Conservation (phyloP, 2,113 vertebrate species). For the Cynocephalus volans region DNA sequence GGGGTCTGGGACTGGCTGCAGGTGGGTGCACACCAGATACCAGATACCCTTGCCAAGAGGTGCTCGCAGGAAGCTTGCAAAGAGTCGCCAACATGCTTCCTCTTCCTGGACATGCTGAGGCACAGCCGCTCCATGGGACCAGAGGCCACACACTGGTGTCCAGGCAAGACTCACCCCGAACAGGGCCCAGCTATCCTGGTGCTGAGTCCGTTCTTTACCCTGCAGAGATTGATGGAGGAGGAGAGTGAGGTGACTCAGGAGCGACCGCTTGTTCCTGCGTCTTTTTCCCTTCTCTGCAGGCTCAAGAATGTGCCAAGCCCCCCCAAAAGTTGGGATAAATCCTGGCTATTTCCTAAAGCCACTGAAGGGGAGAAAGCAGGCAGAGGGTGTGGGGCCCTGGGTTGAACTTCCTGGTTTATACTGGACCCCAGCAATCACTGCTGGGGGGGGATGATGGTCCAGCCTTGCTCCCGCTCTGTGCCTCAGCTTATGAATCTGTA, state of each 20-base stretch:
- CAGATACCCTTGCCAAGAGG: not conserved
- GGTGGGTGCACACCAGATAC: not conserved
- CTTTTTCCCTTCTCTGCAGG: not conserved
- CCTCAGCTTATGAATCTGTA: not conserved
- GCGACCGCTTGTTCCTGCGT: not conserved
- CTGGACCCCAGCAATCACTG: not conserved
- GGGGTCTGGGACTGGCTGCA: not conserved
- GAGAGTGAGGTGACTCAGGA: not conserved
- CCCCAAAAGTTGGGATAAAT: fast-evolving
- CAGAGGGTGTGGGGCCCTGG: too few species aligned
- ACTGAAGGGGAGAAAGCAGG: not conserved
- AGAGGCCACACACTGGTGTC: not conserved
- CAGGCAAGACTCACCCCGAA: not conserved
- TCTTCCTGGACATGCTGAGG: not conserved
- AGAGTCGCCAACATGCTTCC: not conserved
- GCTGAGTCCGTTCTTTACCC: not conserved
- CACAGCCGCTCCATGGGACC: not conserved
- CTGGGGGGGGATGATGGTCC: fast-evolving
- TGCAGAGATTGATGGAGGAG: not conserved
- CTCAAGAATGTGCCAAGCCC: fast-evolving
- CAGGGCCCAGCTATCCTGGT: not conserved
- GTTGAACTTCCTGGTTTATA: not conserved
- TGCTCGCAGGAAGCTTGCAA: not conserved
- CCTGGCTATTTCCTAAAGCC: fast-evolving
- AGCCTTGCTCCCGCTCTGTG: fast-evolving